Evolutionary conservation across 2,113 vertebrate genomes (phyloP), one percentile per base, ranked within the genome.

Genomic region (Perccottus glenii): DNA sequence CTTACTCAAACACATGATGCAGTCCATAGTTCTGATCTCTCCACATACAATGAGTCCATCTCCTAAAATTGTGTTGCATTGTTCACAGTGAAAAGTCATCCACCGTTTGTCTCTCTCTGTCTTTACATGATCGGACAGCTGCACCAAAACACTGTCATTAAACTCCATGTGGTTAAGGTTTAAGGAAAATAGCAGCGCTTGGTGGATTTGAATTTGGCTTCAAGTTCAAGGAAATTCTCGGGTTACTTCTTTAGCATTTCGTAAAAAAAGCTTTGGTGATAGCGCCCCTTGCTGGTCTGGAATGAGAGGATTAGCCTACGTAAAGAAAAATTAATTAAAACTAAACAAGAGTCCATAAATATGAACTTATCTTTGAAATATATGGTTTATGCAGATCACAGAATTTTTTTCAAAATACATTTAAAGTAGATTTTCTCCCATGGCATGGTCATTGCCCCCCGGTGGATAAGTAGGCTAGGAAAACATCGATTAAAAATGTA

Each of bases 11-110:
- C 93, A 94, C 51, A 90, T 69, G 27, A 97, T 51, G 6, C 80
- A 38, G 8, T 88, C 78, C 5, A 93, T 57, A 1, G 9, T 47
- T 27, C 68, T 70, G 4, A 92, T 49, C 15, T 94, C 90, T 35
- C 94, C 93, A 52, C 96, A 95, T 0, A 94, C 64, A 0, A 91
- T 80, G 16, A 93, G 60, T 0, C 94, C 95, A 78, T 98, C 96
- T 0, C 91, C 93, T 42, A 96, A 49, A 40, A 98, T 90, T 0
- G 89, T 47, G 86, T 89, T 85, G 78, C 96, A 98, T 0, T 65
- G 53, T 1, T 72, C 55, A 46, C 96, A 98, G 4, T 93, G 93
- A 7, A 96, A 89, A 42, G 94, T 82, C 4, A 89, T 82, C 40
- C 53, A 64, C 2, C 75, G 77, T 8, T 0, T 45, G 15, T 61